A percentile compares a stretch with the other conserved stretches of the same genome.
Conservation (phyloP, 2,888 invertebrate genomes). For the Megaustenia siamemsis region DNA sequence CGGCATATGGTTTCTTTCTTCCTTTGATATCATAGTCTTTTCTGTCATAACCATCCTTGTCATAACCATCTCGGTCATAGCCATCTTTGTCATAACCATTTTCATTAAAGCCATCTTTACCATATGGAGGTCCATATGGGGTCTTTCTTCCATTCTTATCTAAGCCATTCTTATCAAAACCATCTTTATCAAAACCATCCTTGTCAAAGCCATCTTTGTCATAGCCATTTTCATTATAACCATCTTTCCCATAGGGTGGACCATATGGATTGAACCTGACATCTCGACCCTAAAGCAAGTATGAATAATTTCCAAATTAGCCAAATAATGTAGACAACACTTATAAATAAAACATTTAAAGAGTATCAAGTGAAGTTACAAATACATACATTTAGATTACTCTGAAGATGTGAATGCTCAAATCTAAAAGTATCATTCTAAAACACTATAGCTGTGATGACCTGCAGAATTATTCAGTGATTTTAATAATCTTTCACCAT, state of each 20-base stretch:
- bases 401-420: no score
- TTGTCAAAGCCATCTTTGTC: constrained; percentile 48
- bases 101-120: constrained; percentile 24
- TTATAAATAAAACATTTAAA: no score
- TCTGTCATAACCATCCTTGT: constrained; percentile 46
- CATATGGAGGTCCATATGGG: constrained; percentile 34
- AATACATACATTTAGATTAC: no score
- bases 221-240: constrained; percentile 29
- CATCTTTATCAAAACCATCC: constrained; percentile 36
- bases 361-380: no score
- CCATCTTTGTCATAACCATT: constrained; percentile 46
- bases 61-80: constrained; percentile 33
- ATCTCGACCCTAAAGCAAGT: constrained; percentile 4
- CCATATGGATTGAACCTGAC: constrained; percentile 6
- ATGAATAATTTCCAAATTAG: not conserved
- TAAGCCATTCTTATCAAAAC: constrained; percentile 35
- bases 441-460: no score
- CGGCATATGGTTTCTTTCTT: constrained; percentile 22
- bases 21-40: constrained; percentile 21
- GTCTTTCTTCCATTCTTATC: constrained; percentile 22
- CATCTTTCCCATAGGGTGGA: constrained; percentile 44
- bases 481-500: no score
- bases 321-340: not conserved
- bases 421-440: no score
- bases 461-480: no score